Base-by-base conservation (phyloP, 1,140 invertebrate genomes). In the Delia radicum region DNA sequence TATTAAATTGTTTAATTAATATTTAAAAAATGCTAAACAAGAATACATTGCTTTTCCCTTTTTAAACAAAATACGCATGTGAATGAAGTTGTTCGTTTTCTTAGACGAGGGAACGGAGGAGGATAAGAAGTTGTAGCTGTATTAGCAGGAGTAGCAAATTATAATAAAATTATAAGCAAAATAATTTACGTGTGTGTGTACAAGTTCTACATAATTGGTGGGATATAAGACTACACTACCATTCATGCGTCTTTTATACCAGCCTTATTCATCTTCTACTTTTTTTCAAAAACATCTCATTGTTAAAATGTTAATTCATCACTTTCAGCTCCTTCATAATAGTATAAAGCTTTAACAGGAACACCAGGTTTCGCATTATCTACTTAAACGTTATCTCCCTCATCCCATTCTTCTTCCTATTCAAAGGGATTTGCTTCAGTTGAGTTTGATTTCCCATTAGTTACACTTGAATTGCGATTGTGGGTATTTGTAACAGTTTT, bases 231-330 rank as follows among this genome's bases (percentile, higher is more conserved):
- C 97, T 2, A 98, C 94, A 80, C 93, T 89, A 0, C 96, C 96
- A 83, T 97, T 94, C 88, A 97, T 97, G 79, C 95, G 91, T 69
- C 97, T 97, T 88, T 97, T 98, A 87, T 96, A 98, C 98, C 98
- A 99, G 29, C 98, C 98, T 88, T 99, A 97, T 84, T 99, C 97
- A 86, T 99, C 98, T 88, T 98, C 96, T 83, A 98, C 97, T 88
- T 98, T 88, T 99, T 98, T 81, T 97, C 96, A 87, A 99, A 99
- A 79, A 95, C 87, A 79, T 99, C 98, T 85, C 97, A 97, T 91
- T 95, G 94, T 89, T 96, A 94, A 87, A 99, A 98, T 87, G 92
- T 95, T 15, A 99, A 90, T 88, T 99, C 98, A 88, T 99, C 98
- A 79, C 93, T 94, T 90, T 99, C 98, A 2, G 96, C 95, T 77